Evolutionary conservation across 2,113 vertebrate genomes (phyloP).

Genomic region (Lagenorhynchus albirostris): DNA sequence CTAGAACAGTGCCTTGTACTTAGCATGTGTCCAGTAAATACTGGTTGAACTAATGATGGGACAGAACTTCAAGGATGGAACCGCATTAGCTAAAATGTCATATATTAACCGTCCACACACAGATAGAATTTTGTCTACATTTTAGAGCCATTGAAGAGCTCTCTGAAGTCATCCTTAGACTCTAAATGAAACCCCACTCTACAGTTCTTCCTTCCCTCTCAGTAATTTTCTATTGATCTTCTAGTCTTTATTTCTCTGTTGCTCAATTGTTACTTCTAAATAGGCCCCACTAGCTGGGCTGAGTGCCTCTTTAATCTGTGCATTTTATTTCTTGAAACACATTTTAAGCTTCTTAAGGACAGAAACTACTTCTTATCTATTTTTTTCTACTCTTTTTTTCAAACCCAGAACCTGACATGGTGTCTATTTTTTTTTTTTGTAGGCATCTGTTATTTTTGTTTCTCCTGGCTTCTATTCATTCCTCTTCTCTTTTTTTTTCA

Average conservation of each 20-base stretch:
- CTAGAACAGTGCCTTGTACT: not conserved
- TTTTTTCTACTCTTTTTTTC: not conserved
- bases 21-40: not conserved
- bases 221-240: not conserved
- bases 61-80: not conserved
- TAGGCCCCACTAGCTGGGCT: not conserved
- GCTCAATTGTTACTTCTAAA: not conserved
- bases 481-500: not conserved
- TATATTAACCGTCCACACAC: no score
- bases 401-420: not conserved
- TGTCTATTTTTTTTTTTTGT: not conserved
- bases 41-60: not conserved
- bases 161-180: not conserved
- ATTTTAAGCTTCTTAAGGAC: not conserved
- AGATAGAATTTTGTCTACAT: not conserved
- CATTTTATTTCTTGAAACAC: not conserved
- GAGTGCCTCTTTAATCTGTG: not conserved
- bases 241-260: not conserved
- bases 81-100: not conserved
- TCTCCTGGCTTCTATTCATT: not conserved
- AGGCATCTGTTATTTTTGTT: not conserved
- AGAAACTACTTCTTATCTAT: not conserved
- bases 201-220: not conserved
- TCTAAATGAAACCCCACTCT: not conserved
- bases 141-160: not conserved